Evolutionary conservation across 2,113 vertebrate genomes (phyloP).

Genomic region (Gadus macrocephalus): DNA sequence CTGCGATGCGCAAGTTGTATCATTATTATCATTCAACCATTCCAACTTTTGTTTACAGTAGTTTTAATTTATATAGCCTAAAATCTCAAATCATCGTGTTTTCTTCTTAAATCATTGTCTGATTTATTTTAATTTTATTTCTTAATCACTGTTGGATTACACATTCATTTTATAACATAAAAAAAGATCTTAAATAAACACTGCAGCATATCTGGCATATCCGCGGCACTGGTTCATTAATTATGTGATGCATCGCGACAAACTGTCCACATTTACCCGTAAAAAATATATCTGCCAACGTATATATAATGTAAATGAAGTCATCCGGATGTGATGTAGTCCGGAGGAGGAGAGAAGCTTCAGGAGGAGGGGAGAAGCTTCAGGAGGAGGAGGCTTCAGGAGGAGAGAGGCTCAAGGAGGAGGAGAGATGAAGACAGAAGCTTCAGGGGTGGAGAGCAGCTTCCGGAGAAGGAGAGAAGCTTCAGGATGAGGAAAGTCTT

Average conservation of each 20-base stretch:
- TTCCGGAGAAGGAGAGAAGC: no score
- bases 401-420: slow-evolving; percentile 36
- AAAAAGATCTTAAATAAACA: no score
- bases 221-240: no score
- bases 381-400: slow-evolving; percentile 48
- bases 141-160: neutral
- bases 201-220: no score
- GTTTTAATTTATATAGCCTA: neutral
- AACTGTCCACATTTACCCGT: slow-evolving; percentile 13
- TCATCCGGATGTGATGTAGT: no score
- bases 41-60: slow-evolving; percentile 63
- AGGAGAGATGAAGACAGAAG: neutral
- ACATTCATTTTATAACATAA: no score
- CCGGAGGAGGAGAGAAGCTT: no score
- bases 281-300: slow-evolving; percentile 44
- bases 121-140: slow-evolving; percentile 41
- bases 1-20: slow-evolving; percentile 46
- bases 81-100: slow-evolving; percentile 1
- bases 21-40: slow-evolving; percentile 50
- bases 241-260: no score
- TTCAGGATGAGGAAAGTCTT: slow-evolving; percentile 43
- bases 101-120: slow-evolving; percentile 23
- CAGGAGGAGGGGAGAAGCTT: no score
- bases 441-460: no score
- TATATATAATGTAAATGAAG: slow-evolving; percentile 75